Conservation (phyloP, 53 echinoderm and acorn worm genomes). For the Pentamera pediparva region DNA sequence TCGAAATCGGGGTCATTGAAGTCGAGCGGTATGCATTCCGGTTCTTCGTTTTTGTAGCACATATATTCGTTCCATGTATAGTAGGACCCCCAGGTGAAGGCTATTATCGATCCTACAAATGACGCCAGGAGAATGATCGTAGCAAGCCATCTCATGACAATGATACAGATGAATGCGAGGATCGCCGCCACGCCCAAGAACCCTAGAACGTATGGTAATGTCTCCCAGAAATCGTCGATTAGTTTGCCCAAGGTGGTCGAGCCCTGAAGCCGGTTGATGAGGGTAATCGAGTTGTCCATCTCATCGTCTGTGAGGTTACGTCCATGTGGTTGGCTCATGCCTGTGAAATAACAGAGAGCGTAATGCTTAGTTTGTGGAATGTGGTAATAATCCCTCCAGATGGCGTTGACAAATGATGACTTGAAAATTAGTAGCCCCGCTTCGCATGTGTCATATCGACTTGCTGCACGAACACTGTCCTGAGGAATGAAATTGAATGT, state of each 20-base stretch:
- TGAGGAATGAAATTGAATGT: no score
- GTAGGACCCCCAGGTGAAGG: constrained; percentile 66
- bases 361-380: not conserved
- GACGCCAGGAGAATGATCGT: constrained; percentile 57
- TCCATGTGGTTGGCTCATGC: constrained; percentile 39
- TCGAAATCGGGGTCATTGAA: constrained; percentile 44
- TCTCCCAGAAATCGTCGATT: constrained; percentile 68
- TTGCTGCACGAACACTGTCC: no score
- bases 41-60: constrained; percentile 39
- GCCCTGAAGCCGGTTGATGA: constrained; percentile 45
- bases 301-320: constrained; percentile 60
- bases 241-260: constrained; percentile 57
- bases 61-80: constrained; percentile 62
- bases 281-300: constrained; percentile 23
- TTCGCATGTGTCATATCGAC: no score
- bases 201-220: constrained; percentile 74
- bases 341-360: constrained; percentile 4
- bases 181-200: constrained; percentile 54
- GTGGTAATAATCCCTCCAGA: not conserved
- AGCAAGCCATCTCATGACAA: constrained; percentile 85
- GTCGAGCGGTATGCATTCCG: constrained; percentile 31
- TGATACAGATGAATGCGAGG: constrained; percentile 60
- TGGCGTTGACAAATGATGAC: not conserved
- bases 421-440: no score
- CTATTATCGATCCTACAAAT: constrained; percentile 22